Percentiles rank a stretch among this genome's conserved stretches.
phyloP scores from a whole-genome alignment of 2,113 vertebrate species.

The Bubo blakistoni region DNA sequence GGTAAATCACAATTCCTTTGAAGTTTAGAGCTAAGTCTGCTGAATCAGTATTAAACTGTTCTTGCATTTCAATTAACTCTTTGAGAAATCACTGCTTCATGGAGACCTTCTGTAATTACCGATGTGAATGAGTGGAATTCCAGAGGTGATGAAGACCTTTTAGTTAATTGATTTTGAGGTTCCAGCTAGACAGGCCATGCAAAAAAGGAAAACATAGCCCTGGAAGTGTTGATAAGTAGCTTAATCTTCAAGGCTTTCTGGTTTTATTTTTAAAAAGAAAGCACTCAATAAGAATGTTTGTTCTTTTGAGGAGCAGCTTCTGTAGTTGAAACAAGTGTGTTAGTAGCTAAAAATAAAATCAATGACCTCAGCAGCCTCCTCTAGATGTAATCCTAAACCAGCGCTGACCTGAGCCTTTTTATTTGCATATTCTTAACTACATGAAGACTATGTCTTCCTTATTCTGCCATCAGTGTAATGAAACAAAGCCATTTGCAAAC shows the following conservation, averaged over 20 bases:
- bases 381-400: background rate
- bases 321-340: constrained; percentile 12
- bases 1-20: constrained; percentile 42
- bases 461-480: background rate
- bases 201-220: background rate
- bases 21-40: constrained; percentile 41
- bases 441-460: background rate
- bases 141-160: constrained; percentile 47
- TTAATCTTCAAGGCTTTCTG: constrained; percentile 29
- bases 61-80: constrained; percentile 56
- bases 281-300: constrained; percentile 7
- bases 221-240: constrained; percentile 31
- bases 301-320: constrained; percentile 24
- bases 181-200: background rate
- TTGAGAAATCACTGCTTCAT: constrained; percentile 30
- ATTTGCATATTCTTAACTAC: background rate
- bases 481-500: background rate
- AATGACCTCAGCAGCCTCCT: background rate
- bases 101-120: constrained; percentile 41
- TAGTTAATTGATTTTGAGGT: constrained; percentile 48
- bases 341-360: constrained; percentile 20
- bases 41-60: constrained; percentile 44
- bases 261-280: constrained; percentile 17
- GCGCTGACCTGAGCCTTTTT: background rate
- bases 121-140: constrained; percentile 23